These are phyloP conservation scores for Stictocephala bisonia DNA, from an alignment of 2,888 invertebrate species.

Conservation along the genomic window DNA sequence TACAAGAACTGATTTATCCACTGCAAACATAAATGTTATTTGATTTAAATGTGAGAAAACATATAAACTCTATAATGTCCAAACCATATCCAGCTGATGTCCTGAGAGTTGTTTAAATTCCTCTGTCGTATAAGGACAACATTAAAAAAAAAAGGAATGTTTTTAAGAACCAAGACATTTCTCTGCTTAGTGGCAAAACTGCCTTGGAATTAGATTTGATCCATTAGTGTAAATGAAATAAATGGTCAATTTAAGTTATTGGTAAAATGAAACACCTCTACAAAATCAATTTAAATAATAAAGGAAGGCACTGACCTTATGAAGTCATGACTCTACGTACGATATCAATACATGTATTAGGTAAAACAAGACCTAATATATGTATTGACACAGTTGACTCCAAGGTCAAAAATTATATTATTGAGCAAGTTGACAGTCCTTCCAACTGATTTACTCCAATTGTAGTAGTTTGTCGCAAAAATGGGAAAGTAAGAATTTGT, in stretches of 20 bases:
- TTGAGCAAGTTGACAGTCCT: conserved; percentile 15
- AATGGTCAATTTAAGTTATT: not conserved
- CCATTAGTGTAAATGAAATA: not conserved
- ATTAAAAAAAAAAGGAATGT: not conserved
- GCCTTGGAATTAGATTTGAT: not conserved
- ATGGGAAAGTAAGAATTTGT: conserved; percentile 33
- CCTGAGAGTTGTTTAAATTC: not conserved
- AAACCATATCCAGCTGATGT: not conserved
- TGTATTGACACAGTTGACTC: too few species aligned
- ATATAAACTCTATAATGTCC: not conserved
- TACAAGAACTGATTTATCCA: not conserved
- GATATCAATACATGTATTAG: not conserved
- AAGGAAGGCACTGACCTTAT: not conserved
- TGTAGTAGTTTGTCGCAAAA: conserved; percentile 32
- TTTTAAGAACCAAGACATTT: not conserved
- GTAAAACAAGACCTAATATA: conserved; percentile 38
- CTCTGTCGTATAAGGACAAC: not conserved
- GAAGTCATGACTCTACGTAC: conserved; percentile 10
- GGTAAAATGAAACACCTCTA: conserved; percentile 10
- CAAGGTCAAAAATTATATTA: conserved; percentile 18
- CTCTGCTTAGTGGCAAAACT: not conserved
- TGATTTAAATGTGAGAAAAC: not conserved
- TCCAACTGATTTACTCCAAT: conserved; percentile 43
- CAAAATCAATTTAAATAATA: conserved; percentile 37
- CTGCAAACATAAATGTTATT: not conserved